Evolutionary conservation across 2,797 vertebrate genomes (phyloP), one percentile per base, ranked within the genome.

Genomic region (Myotis planiceps): DNA sequence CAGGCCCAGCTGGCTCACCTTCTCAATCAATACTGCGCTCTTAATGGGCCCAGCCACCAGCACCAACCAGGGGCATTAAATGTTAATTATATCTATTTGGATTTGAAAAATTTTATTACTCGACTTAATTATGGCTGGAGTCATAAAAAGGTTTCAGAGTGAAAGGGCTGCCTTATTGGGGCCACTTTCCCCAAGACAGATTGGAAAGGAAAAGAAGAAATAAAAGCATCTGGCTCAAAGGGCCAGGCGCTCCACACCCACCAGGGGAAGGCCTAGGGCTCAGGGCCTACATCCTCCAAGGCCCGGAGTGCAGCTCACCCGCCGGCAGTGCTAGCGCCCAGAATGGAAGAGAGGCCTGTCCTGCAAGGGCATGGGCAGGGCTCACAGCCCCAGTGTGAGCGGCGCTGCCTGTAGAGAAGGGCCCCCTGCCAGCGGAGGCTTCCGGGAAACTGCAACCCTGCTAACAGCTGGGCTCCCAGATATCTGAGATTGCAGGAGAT

Each of bases 61-160:
- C 98, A 97, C 98, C 98, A 98, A 98, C 97, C 97, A 98, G 96
- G 95, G 97, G 97, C 97, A 98, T 98, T 98, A 98, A 98, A 98
- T 19, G 5, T 98, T 98, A 98, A 98, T 98, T 98, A 97, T 98
- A 98, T 98, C 98, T 98, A 98, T 98, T 98, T 98, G 97, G 98
- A 98, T 98, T 98, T 0, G 95, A 96, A 98, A 98, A 97, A 81
- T 68, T 88, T 98, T 98, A 98, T 98, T 96, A 98, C 98, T 98
- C 25, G 18, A 98, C 97, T 98, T 99, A 98, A 98, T 98, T 98
- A 98, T 97, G 98, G 96, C 89, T 90, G 3, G 96, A 98, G 98
- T 98, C 78, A 42, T 98, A 98, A 99, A 98, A 98, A 98, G 97
- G 97, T 98, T 98, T 97, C 97, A 97, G 97, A 98, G 97, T 95